These are phyloP conservation scores for Hyaena hyaena DNA, from an alignment of 2,113 vertebrate genomes.

Conservation along the genomic window DNA sequence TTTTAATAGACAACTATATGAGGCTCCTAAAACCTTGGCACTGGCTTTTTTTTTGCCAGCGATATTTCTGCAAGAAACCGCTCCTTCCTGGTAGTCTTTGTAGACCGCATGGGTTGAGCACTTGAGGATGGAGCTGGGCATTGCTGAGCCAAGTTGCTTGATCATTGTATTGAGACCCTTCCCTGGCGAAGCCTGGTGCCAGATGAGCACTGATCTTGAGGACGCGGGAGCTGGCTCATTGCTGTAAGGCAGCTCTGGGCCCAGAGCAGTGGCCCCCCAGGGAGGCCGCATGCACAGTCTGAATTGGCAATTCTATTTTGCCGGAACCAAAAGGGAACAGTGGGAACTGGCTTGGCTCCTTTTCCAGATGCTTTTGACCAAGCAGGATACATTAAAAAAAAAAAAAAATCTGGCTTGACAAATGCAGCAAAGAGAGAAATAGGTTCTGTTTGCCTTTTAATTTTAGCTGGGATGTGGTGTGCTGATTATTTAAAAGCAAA, in stretches of 20 bases:
- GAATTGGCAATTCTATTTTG: constrained; percentile 41
- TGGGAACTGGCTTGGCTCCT: neutral
- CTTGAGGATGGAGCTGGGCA: neutral
- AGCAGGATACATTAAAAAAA: neutral
- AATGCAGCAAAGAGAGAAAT: constrained; percentile 8
- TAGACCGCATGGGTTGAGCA: neutral
- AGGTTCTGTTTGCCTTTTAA: constrained; percentile 23
- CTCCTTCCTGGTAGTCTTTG: neutral
- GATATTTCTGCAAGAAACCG: constrained; percentile 14
- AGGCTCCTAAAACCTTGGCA: neutral
- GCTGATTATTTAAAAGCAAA: constrained; percentile 1
- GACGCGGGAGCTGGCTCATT: neutral
- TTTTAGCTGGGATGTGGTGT: constrained; percentile 35
- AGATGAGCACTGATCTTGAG: neutral
- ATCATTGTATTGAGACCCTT: neutral
- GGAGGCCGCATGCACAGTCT: neutral
- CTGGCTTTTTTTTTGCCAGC: neutral
- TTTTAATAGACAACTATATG: neutral
- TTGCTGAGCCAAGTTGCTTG: neutral
- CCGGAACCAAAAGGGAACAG: constrained; percentile 25
- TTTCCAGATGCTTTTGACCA: constrained; percentile 48
- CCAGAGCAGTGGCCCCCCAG: neutral
- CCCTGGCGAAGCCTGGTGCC: neutral
- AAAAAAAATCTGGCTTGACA: constrained; percentile 34
- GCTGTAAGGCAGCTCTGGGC: no score